Conservation (phyloP, 2,888 invertebrate genomes). For the Drosophila acutilabella region DNA sequence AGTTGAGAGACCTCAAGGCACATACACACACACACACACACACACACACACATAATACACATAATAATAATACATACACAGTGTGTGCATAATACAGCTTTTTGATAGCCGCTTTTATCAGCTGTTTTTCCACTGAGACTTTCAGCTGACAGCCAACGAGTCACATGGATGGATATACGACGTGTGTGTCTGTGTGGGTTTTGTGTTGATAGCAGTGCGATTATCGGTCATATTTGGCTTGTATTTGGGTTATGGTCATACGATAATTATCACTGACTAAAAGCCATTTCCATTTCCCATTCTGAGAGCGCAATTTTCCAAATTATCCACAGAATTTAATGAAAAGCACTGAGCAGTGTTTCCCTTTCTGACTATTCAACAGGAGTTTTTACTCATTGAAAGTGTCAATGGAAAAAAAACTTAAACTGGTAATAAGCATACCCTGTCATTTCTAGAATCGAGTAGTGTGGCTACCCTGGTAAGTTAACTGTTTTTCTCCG, state of each 20-base stretch:
- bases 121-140: constrained; percentile 33
- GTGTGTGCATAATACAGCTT: constrained; percentile 12
- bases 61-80: too few species aligned
- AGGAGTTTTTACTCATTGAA: too few species aligned
- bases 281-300: background rate
- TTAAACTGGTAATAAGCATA: too few species aligned
- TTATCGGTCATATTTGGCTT: constrained; percentile 45
- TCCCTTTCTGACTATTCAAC: too few species aligned
- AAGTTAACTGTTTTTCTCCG: background rate
- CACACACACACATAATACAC: too few species aligned
- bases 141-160: constrained; percentile 41
- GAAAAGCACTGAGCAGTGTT: background rate
- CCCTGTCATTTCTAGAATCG: background rate
- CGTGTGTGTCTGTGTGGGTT: background rate
- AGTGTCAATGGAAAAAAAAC: too few species aligned
- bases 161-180: constrained; percentile 63
- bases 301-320: constrained; percentile 1
- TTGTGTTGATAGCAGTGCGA: constrained; percentile 26
- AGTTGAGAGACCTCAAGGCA: constrained; percentile 44
- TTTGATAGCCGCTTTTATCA: constrained; percentile 51
- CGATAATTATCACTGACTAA: constrained; percentile 5
- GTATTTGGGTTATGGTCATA: constrained; percentile 41
- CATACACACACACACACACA: too few species aligned
- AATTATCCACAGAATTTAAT: background rate
- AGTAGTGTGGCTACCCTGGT: background rate